phyloP scores from a whole-genome alignment of 2,113 vertebrate genomes.

The Synodontis membranacea region DNA sequence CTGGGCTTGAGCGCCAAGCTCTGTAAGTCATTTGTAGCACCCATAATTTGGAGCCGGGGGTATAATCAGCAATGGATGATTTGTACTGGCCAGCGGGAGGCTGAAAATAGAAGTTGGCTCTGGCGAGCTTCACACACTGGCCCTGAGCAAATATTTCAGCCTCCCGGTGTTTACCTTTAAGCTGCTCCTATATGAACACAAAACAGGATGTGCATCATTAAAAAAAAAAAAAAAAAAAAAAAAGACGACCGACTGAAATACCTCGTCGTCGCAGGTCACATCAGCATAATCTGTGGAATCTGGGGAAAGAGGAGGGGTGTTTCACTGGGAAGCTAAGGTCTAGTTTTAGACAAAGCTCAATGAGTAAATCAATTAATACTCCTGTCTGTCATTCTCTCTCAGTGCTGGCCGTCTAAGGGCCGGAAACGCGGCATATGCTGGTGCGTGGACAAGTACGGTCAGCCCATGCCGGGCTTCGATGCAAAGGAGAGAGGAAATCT shows the following conservation, averaged over 20 bases:
- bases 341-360: neutral
- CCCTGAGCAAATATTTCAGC: conserved; percentile 77
- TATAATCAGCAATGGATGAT: conserved; percentile 83
- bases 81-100: conserved; percentile 75
- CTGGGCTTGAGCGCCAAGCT: conserved; percentile 72
- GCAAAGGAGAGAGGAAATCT: conserved; percentile 79
- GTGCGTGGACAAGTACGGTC: conserved; percentile 95
- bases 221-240: conserved; percentile 51
- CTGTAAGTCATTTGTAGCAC: conserved; percentile 81
- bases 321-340: neutral
- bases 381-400: conserved; percentile 50
- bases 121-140: conserved; percentile 76
- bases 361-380: neutral
- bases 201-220: conserved; percentile 71
- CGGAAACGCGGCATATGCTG: conserved; percentile 92
- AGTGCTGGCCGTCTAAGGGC: conserved; percentile 95
- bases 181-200: conserved; percentile 68
- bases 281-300: neutral
- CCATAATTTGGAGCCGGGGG: conserved; percentile 79
- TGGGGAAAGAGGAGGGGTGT: neutral
- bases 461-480: conserved; percentile 82
- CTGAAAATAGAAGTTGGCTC: conserved; percentile 77
- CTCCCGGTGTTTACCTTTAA: conserved; percentile 78
- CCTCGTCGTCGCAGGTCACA: conserved; percentile 56
- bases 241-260: conserved; percentile 63